Conservation (phyloP, 2,113 vertebrate species). For the Oplegnathus fasciatus region DNA sequence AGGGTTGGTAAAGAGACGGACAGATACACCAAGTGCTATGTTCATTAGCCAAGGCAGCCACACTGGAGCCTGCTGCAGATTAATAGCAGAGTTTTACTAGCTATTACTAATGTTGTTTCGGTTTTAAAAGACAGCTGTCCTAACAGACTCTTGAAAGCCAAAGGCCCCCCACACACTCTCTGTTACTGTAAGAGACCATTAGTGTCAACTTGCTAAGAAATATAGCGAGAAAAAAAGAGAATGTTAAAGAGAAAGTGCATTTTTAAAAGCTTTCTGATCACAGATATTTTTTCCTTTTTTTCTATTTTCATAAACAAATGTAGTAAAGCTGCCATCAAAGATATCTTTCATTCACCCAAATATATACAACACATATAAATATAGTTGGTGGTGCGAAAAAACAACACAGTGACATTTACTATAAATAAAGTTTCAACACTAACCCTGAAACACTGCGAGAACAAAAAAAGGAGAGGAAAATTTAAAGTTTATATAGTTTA, state of each 20-base stretch:
- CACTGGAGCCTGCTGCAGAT: constrained; percentile 45
- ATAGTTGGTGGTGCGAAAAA: not conserved
- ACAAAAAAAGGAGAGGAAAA: not conserved
- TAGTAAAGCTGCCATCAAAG: not conserved
- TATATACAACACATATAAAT: not conserved
- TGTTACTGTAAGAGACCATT: constrained; percentile 38
- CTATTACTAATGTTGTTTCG: constrained; percentile 50
- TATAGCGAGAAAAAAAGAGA: constrained; percentile 6
- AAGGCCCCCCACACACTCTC: constrained; percentile 11
- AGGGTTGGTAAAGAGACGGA: constrained; percentile 51
- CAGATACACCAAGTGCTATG: constrained; percentile 17
- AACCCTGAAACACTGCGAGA: not conserved
- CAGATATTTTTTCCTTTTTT: not conserved
- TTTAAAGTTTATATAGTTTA: not conserved
- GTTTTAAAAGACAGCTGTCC: constrained; percentile 57
- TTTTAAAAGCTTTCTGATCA: constrained; percentile 24
- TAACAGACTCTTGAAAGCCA: constrained; percentile 26
- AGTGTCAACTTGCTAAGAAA: constrained; percentile 26
- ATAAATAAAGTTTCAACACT: not conserved
- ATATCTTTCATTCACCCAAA: not conserved
- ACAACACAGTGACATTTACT: not conserved
- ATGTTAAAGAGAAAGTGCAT: constrained; percentile 7
- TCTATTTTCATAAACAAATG: constrained; percentile 13
- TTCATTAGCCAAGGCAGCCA: constrained; percentile 50
- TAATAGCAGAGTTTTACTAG: constrained; percentile 44